These are phyloP conservation scores for Heliconius himera DNA, from an alignment of 1,140 invertebrate genomes.

Conservation along the genomic window DNA sequence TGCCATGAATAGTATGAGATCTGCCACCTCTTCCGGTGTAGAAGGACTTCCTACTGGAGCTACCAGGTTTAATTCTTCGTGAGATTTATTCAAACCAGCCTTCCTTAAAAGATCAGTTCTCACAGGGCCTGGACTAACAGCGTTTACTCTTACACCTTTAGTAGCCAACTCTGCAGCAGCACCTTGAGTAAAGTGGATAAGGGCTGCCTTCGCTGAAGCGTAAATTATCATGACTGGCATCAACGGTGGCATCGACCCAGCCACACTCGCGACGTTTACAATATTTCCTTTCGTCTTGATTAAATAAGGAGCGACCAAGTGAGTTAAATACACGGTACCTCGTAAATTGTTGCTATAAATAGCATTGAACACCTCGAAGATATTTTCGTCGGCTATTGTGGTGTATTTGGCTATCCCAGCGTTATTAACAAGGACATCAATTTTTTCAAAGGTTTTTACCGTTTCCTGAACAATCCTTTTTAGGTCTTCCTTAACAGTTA, in stretches of 20 bases:
- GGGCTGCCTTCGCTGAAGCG: slow-evolving; percentile 32
- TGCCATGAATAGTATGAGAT: slow-evolving; percentile 45
- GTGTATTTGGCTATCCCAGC: slow-evolving; percentile 23
- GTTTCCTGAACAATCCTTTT: slow-evolving; percentile 83
- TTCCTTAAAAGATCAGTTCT: slow-evolving; percentile 24
- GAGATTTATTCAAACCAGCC: neutral
- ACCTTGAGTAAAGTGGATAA: slow-evolving; percentile 30
- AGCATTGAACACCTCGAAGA: slow-evolving; percentile 23
- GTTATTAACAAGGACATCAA: slow-evolving; percentile 37
- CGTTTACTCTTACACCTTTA: slow-evolving; percentile 37
- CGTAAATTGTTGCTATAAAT: slow-evolving; percentile 35
- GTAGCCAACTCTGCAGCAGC: slow-evolving; percentile 32
- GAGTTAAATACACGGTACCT: slow-evolving; percentile 26
- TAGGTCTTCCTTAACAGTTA: slow-evolving; percentile 84
- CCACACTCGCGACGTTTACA: slow-evolving; percentile 42
- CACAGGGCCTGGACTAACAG: slow-evolving; percentile 36
- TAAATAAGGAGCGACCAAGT: slow-evolving; percentile 31
- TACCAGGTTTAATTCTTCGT: neutral
- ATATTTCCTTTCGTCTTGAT: slow-evolving; percentile 44
- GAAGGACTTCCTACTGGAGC: slow-evolving; percentile 3
- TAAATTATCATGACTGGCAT: neutral
- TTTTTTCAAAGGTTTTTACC: slow-evolving; percentile 82
- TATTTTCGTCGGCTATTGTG: slow-evolving; percentile 5
- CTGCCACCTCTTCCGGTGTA: slow-evolving; percentile 44
- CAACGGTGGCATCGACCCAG: neutral